Evolutionary conservation across 2,113 vertebrate species (phyloP).

Genomic region (Campylomormyrus numenius): DNA sequence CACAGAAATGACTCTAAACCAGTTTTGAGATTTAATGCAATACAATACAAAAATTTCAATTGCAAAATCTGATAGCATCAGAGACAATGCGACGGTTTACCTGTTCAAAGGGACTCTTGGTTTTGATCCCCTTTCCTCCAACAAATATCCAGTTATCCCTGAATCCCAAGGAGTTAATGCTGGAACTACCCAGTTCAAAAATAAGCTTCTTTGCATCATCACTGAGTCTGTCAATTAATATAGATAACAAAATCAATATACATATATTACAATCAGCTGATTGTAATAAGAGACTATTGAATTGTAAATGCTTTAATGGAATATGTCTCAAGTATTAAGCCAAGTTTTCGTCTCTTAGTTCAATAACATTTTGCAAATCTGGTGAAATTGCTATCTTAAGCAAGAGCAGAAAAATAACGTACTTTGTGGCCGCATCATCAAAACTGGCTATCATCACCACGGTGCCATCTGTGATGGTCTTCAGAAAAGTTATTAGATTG

Average conservation of each 20-base stretch:
- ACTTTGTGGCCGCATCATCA: constrained; percentile 82
- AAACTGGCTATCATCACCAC: constrained; percentile 77
- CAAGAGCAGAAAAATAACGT: constrained; percentile 17
- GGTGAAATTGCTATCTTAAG: background rate
- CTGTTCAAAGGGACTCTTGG: constrained; percentile 76
- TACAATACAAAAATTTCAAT: background rate
- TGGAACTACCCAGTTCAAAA: constrained; percentile 68
- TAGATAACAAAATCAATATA: background rate
- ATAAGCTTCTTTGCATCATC: constrained; percentile 72
- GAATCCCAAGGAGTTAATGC: constrained; percentile 62
- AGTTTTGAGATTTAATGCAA: background rate
- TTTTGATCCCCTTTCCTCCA: constrained; percentile 73
- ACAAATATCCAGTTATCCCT: constrained; percentile 92
- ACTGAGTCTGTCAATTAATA: constrained; percentile 60
- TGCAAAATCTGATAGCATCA: background rate
- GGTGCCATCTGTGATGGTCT: constrained; percentile 63
- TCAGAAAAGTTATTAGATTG: constrained; percentile 69
- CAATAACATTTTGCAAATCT: background rate
- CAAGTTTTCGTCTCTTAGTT: background rate
- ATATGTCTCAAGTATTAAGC: background rate
- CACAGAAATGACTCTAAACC: background rate
- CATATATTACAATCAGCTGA: background rate
- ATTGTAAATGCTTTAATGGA: background rate
- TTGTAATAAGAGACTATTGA: background rate
- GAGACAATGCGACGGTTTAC: constrained; percentile 48